These are phyloP conservation scores for Andrena chrysosceles DNA, from an alignment of 2,888 invertebrate species.

Conservation along the genomic window DNA sequence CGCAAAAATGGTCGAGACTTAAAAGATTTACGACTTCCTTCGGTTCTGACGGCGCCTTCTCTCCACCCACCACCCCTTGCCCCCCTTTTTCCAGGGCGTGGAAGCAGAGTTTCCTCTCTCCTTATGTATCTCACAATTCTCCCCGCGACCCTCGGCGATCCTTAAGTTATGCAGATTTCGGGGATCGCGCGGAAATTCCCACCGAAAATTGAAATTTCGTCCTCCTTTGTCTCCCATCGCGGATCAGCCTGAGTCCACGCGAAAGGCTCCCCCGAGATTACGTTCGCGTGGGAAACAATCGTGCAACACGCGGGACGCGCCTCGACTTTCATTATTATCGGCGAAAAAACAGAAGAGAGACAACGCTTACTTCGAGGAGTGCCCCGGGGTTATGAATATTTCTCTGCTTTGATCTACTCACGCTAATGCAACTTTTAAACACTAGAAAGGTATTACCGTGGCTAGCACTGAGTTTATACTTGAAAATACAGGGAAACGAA, in stretches of 20 bases:
- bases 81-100: background rate
- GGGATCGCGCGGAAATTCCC: slow-evolving; percentile 64
- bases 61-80: background rate
- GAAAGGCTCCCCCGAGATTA: slow-evolving; percentile 49
- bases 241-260: slow-evolving; percentile 35
- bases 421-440: slow-evolving; percentile 25
- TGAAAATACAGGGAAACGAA: slow-evolving; percentile 24
- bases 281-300: slow-evolving; percentile 52
- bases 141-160: slow-evolving; percentile 43
- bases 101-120: background rate
- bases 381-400: slow-evolving; percentile 27
- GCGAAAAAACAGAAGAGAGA: slow-evolving; percentile 8
- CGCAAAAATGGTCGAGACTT: slow-evolving; percentile 57
- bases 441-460: background rate
- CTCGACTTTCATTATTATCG: slow-evolving; percentile 51
- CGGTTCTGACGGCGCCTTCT: slow-evolving; percentile 25
- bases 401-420: slow-evolving; percentile 49
- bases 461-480: slow-evolving; percentile 12
- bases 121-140: slow-evolving; percentile 29
- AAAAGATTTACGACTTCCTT: slow-evolving; percentile 63
- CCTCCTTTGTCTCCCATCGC: slow-evolving; percentile 56
- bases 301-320: background rate
- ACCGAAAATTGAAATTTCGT: slow-evolving; percentile 77
- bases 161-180: slow-evolving; percentile 72
- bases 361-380: background rate